Percentiles rank a stretch among this genome's conserved stretches.
Conservation (phyloP, 2,888 invertebrate genomes). For the Leucania comma region DNA sequence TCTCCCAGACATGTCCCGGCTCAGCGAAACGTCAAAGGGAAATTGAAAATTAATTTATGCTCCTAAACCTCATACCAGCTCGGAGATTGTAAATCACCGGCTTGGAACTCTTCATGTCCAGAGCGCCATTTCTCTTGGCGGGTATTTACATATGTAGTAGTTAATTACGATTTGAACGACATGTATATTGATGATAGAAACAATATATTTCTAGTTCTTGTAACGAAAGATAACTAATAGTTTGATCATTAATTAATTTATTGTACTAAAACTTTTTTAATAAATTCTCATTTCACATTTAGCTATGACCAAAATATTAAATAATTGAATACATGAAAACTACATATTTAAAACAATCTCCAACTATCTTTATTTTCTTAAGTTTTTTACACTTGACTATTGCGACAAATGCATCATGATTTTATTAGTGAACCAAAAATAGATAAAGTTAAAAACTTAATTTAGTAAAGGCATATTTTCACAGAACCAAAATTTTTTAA, state of each 20-base stretch:
- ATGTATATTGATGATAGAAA: not conserved
- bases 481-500: not conserved
- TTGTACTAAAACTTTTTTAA: not conserved
- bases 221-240: not conserved
- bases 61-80: conserved; percentile 83
- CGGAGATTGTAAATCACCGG: conserved; percentile 79
- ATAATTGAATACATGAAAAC: too few relatives aligned
- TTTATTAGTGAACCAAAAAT: not conserved
- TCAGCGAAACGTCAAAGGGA: conserved; percentile 90
- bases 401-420: too few relatives aligned
- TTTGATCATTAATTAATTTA: not conserved
- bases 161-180: conserved; percentile 11
- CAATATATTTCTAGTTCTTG: not conserved
- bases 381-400: not conserved
- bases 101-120: conserved; percentile 66
- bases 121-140: conserved; percentile 13
- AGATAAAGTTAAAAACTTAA: conserved; percentile 13
- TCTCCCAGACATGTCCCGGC: conserved; percentile 86
- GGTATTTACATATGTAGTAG: not conserved
- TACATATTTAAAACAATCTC: too few relatives aligned
- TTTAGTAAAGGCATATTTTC: not conserved
- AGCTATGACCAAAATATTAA: not conserved
- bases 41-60: conserved; percentile 91
- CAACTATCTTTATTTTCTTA: not conserved
- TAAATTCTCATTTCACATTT: too few relatives aligned